phyloP scores from a whole-genome alignment of 2,888 invertebrate genomes.

The Steinernema carpocapsae region DNA sequence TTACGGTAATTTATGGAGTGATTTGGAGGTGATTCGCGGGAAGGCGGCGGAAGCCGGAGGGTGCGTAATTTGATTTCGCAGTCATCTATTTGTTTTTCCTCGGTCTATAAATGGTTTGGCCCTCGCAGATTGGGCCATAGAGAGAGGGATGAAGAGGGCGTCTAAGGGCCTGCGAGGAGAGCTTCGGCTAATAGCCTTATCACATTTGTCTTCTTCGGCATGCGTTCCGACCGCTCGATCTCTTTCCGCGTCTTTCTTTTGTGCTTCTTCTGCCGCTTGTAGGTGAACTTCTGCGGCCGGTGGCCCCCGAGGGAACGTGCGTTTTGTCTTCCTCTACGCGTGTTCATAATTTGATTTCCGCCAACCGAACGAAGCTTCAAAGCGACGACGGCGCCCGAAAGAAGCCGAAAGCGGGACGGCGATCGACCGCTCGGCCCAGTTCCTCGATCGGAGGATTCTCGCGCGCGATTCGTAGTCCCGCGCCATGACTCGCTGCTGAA shows the following conservation, averaged over 20 bases:
- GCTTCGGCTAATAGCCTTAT: slow-evolving; percentile 2
- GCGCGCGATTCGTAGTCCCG: not conserved
- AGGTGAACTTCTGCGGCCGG: slow-evolving; percentile 15
- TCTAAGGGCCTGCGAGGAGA: not conserved
- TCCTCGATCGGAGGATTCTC: not conserved
- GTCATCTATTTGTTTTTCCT: slow-evolving; percentile 21
- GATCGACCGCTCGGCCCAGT: not conserved
- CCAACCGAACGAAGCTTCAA: not conserved
- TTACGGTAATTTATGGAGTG: slow-evolving; percentile 25
- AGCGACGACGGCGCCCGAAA: not conserved
- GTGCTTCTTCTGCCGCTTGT: slow-evolving; percentile 18
- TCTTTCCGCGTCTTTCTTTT: slow-evolving; percentile 20
- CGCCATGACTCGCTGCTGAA: slow-evolving; percentile 2
- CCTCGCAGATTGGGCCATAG: not conserved
- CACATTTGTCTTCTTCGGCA: not conserved
- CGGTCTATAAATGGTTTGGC: not conserved
- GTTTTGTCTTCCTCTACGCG: slow-evolving; percentile 16
- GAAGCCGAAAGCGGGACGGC: not conserved
- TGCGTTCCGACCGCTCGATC: not conserved
- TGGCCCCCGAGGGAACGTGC: not conserved
- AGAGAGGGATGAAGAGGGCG: slow-evolving; percentile 16
- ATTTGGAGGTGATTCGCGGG: not conserved
- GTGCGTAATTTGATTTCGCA: slow-evolving; percentile 17
- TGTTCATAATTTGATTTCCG: slow-evolving; percentile 25
- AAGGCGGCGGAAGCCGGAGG: not conserved